These are phyloP conservation scores for Conistra vaccinii DNA, from an alignment of 2,888 invertebrate genomes.

Conservation along the genomic window DNA sequence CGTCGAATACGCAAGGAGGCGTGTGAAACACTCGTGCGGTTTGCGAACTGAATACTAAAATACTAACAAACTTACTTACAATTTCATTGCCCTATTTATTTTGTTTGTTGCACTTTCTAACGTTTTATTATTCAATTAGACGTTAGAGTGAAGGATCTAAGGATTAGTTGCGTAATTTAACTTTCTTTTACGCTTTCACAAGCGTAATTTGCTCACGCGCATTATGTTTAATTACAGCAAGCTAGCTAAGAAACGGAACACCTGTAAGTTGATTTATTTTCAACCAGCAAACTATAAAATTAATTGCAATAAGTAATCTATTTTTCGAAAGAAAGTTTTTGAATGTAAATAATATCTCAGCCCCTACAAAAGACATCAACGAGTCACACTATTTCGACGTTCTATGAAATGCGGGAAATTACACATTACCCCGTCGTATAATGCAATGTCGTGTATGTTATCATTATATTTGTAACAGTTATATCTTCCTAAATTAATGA, in stretches of 20 bases:
- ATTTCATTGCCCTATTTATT: slow-evolving; percentile 84
- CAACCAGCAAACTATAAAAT: not conserved
- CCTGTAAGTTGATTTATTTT: not conserved
- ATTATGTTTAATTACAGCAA: slow-evolving; percentile 26
- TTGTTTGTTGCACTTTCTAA: slow-evolving; percentile 66
- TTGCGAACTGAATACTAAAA: slow-evolving; percentile 85
- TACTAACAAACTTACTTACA: slow-evolving; percentile 76
- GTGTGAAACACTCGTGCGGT: slow-evolving; percentile 86
- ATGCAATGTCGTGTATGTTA: slow-evolving; percentile 6
- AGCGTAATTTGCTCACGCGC: slow-evolving; percentile 30
- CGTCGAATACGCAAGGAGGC: slow-evolving; percentile 82
- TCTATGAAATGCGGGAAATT: slow-evolving; percentile 11
- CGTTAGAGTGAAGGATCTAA: slow-evolving; percentile 54
- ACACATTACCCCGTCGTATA: slow-evolving; percentile 6
- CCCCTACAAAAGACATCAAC: slow-evolving; percentile 75
- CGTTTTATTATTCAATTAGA: slow-evolving; percentile 53
- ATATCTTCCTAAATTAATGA: slow-evolving; percentile 3
- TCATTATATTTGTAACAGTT: slow-evolving; percentile 10
- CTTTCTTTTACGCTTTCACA: slow-evolving; percentile 58
- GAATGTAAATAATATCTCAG: slow-evolving; percentile 14
- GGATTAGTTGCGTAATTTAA: slow-evolving; percentile 47
- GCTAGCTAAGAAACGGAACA: slow-evolving; percentile 3
- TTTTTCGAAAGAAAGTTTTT: slow-evolving; percentile 12
- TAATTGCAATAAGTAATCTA: not conserved
- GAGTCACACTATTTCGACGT: slow-evolving; percentile 43